These are phyloP conservation scores for Synergus laeviventris DNA, from an alignment of 2,888 invertebrate species.

Conservation along the genomic window DNA sequence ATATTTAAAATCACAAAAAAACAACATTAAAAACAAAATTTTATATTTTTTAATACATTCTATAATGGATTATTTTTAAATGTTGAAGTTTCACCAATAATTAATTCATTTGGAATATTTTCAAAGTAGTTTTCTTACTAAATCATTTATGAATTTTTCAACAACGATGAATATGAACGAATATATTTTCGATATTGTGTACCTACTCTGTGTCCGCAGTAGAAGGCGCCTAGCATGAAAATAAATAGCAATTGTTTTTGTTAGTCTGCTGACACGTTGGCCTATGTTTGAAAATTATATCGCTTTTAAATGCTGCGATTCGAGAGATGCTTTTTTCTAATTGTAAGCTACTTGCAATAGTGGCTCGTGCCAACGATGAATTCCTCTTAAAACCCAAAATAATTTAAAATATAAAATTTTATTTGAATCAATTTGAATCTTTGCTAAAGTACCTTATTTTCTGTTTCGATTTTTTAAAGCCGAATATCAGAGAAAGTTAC, in stretches of 20 bases:
- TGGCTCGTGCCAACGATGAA: constrained; percentile 50
- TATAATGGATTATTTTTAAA: neutral
- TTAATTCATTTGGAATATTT: neutral
- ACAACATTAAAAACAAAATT: neutral
- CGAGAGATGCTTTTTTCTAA: constrained; percentile 51
- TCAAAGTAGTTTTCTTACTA: neutral
- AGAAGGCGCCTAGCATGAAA: constrained; percentile 75
- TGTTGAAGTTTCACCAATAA: neutral
- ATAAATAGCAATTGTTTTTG: constrained; percentile 69
- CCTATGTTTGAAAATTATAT: constrained; percentile 52
- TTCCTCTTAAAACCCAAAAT: constrained; percentile 21
- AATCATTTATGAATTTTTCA: neutral
- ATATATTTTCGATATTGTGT: constrained; percentile 62
- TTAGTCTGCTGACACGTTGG: constrained; percentile 61
- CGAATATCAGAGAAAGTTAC: constrained; percentile 15
- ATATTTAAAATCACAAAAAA: neutral
- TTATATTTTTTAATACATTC: neutral
- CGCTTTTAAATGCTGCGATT: constrained; percentile 54
- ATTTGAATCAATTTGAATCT: neutral
- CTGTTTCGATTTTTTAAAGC: constrained; percentile 11
- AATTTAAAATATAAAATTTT: neutral
- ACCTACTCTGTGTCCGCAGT: constrained; percentile 75
- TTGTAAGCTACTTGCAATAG: constrained; percentile 40
- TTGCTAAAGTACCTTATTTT: neutral
- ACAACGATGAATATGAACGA: constrained; percentile 34